Evolutionary conservation across 2,888 invertebrate genomes (phyloP).

Genomic region (Mesochorus sp.): DNA sequence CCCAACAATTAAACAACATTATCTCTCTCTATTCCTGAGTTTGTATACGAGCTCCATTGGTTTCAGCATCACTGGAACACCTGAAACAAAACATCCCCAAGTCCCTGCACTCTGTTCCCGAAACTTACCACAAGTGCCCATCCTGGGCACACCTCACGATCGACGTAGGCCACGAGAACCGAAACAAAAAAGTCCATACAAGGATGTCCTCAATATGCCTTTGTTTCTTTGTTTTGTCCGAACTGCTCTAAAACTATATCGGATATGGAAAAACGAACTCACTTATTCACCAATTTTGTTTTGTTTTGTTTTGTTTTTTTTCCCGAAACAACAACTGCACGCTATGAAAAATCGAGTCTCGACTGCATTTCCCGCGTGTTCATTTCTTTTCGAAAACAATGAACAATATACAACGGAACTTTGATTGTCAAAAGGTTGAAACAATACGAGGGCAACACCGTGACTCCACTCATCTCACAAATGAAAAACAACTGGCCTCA

Average conservation of each 20-base stretch:
- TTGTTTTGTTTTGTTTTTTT: slow-evolving; percentile 18
- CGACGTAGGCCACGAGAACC: too few relatives aligned
- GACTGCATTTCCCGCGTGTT: background rate
- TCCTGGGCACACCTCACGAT: too few relatives aligned
- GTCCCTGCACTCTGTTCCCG: too few relatives aligned
- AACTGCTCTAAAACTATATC: slow-evolving; percentile 47
- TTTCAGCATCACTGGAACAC: too few relatives aligned
- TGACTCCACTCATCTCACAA: background rate
- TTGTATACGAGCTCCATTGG: too few relatives aligned
- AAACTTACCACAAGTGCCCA: too few relatives aligned
- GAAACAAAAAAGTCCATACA: background rate
- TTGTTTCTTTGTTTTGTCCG: background rate
- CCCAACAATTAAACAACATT: too few relatives aligned
- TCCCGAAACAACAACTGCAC: slow-evolving; percentile 12
- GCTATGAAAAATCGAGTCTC: background rate
- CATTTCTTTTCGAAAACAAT: background rate
- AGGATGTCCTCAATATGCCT: background rate
- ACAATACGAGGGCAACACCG: background rate
- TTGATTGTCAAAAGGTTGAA: too few relatives aligned
- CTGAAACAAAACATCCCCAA: too few relatives aligned
- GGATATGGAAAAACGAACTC: slow-evolving; percentile 5
- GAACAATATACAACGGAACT: background rate
- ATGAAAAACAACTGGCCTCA: background rate
- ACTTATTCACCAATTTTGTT: too few relatives aligned
- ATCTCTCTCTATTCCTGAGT: too few relatives aligned